phyloP scores from a whole-genome alignment of 2,797 vertebrate genomes.

The Mallotus villosus region DNA sequence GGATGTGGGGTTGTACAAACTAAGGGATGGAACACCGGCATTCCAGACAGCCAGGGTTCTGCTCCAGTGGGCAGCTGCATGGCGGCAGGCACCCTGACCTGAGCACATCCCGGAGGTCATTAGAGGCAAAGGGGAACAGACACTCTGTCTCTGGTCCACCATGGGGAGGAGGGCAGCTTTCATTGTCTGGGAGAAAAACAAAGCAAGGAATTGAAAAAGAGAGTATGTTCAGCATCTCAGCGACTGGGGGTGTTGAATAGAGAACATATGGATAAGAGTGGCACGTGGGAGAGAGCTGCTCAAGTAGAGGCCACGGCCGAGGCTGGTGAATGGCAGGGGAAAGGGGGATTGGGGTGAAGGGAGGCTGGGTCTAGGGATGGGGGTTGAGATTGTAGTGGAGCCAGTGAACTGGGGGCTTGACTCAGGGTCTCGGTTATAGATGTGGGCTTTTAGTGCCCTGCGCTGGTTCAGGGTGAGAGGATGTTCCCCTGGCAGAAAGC shows the following conservation, averaged over 20 bases:
- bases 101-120: slow-evolving; percentile 19
- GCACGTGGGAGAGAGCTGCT: too few species aligned
- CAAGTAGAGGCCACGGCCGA: background rate
- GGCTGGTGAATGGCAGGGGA: background rate
- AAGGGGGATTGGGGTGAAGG: background rate
- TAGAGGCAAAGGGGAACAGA: slow-evolving; percentile 22
- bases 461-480: slow-evolving; percentile 33
- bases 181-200: background rate
- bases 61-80: slow-evolving; percentile 23
- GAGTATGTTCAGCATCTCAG: background rate
- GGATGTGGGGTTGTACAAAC: background rate
- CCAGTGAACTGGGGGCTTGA: background rate
- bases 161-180: slow-evolving; percentile 10
- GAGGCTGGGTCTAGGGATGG: too few species aligned
- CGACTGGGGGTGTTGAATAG: too few species aligned
- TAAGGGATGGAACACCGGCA: background rate
- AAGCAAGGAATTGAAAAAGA: background rate
- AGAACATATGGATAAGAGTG: background rate
- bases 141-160: slow-evolving; percentile 14
- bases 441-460: slow-evolving; percentile 45
- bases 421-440: background rate
- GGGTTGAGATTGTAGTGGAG: too few species aligned
- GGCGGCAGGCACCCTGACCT: slow-evolving; percentile 16
- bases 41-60: slow-evolving; percentile 24
- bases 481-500: slow-evolving; percentile 11